Conservation (phyloP, 2,113 vertebrate species). For the Notothenia rossii region DNA sequence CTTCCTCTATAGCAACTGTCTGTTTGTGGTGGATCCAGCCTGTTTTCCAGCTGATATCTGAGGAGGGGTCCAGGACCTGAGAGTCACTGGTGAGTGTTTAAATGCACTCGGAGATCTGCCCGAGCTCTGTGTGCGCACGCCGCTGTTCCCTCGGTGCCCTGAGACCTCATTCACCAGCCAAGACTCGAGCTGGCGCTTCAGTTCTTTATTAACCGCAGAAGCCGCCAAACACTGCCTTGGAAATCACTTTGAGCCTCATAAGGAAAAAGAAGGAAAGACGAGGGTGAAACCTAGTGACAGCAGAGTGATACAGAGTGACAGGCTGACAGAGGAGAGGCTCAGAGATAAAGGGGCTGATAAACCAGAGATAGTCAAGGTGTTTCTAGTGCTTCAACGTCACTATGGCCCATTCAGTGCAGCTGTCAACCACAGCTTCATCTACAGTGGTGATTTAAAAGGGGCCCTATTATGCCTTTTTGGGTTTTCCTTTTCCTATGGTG, state of each 20-base stretch:
- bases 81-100: slow-evolving; percentile 57
- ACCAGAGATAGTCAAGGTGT: slow-evolving; percentile 30
- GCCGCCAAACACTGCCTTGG: slow-evolving; percentile 64
- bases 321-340: slow-evolving; percentile 27
- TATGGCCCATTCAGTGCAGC: not conserved
- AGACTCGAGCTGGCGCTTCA: slow-evolving; percentile 63
- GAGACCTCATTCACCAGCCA: slow-evolving; percentile 68
- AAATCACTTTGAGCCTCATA: slow-evolving; percentile 60
- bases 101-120: slow-evolving; percentile 62
- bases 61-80: slow-evolving; percentile 40
- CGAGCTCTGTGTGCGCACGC: slow-evolving; percentile 31
- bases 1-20: slow-evolving; percentile 46
- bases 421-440: slow-evolving; percentile 13
- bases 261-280: slow-evolving; percentile 33
- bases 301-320: slow-evolving; percentile 45
- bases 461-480: too few species aligned
- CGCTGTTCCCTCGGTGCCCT: slow-evolving; percentile 54
- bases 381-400: slow-evolving; percentile 20
- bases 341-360: slow-evolving; percentile 45
- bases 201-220: slow-evolving; percentile 84
- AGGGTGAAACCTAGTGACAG: slow-evolving; percentile 27
- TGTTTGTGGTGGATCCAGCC: slow-evolving; percentile 40
- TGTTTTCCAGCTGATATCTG: slow-evolving; percentile 47
- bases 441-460: not conserved
- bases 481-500: too few species aligned